A percentile compares a stretch with the other conserved stretches of the same genome.
phyloP scores from a whole-genome alignment of 1,140 invertebrate genomes.

The Homalodisca vitripennis region DNA sequence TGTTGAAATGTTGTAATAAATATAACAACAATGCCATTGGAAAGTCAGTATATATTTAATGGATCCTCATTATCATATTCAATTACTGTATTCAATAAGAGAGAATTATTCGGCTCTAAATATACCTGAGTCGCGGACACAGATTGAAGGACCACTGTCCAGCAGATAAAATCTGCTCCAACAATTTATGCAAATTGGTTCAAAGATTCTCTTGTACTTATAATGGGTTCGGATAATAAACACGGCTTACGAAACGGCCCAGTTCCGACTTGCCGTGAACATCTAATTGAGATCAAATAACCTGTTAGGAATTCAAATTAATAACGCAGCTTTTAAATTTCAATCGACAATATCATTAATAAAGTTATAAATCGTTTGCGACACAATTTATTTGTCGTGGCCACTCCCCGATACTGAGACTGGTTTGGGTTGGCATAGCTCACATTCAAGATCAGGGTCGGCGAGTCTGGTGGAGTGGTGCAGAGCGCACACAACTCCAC shows the following conservation, averaged over 20 bases:
- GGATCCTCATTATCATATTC: too few relatives aligned
- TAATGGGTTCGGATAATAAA: conserved; percentile 13
- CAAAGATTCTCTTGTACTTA: conserved; percentile 17
- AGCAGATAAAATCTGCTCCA: conserved; percentile 20
- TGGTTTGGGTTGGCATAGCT: conserved; percentile 11
- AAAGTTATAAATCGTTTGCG: conserved; percentile 25
- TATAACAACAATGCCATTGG: too few relatives aligned
- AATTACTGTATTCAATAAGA: too few relatives aligned
- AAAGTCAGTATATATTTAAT: too few relatives aligned
- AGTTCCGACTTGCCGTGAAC: conserved; percentile 8
- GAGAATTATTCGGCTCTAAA: too few relatives aligned
- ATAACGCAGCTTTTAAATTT: conserved; percentile 22
- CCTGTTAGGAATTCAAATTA: conserved; percentile 18
- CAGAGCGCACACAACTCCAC: too few relatives aligned
- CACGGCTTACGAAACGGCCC: conserved; percentile 13
- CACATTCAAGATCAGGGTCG: too few relatives aligned
- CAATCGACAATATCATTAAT: conserved; percentile 27
- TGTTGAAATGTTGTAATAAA: too few relatives aligned
- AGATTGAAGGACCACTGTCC: too few relatives aligned
- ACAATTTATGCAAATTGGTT: conserved; percentile 20
- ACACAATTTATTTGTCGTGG: conserved; percentile 1
- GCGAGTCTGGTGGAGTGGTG: too few relatives aligned
- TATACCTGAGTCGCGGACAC: too few relatives aligned
- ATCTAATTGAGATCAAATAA: conserved; percentile 27
- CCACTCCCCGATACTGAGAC: conserved; percentile 7